A percentile compares a stretch with the other conserved stretches of the same genome.
phyloP scores from a whole-genome alignment of 2,113 vertebrate genomes.

The Antigone vipio region DNA sequence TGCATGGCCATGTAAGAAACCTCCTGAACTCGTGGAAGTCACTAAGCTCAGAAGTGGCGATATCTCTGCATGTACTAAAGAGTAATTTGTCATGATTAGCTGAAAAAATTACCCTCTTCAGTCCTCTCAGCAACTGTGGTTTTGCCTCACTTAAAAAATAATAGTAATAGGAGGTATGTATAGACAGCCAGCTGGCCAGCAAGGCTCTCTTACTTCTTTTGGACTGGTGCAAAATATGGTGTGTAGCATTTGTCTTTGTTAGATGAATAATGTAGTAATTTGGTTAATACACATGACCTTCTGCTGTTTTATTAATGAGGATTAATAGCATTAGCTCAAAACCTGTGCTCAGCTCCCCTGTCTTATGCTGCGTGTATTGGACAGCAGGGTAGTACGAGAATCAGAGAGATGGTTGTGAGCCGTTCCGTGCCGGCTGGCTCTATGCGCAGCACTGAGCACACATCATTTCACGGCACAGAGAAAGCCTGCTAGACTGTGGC shows the following conservation, averaged over 20 bases:
- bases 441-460: not conserved
- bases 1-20: not conserved
- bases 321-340: not conserved
- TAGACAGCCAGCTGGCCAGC: not conserved
- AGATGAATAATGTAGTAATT: not conserved
- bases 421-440: not conserved
- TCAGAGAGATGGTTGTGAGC: not conserved
- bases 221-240: not conserved
- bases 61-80: not conserved
- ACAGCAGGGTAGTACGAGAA: not conserved
- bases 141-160: not conserved
- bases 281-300: not conserved
- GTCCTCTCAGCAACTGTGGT: not conserved
- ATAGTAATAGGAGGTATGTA: not conserved
- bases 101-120: not conserved
- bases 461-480: not conserved
- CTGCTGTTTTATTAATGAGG: not conserved
- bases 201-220: not conserved
- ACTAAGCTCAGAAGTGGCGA: not conserved
- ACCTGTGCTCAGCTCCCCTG: not conserved
- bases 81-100: not conserved
- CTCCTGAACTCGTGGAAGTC: not conserved
- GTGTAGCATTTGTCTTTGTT: not conserved
- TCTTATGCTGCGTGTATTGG: accelerated
- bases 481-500: not conserved